These are phyloP conservation scores for Drosophila nigritarsus DNA, from an alignment of 2,888 invertebrate species.

Conservation along the genomic window DNA sequence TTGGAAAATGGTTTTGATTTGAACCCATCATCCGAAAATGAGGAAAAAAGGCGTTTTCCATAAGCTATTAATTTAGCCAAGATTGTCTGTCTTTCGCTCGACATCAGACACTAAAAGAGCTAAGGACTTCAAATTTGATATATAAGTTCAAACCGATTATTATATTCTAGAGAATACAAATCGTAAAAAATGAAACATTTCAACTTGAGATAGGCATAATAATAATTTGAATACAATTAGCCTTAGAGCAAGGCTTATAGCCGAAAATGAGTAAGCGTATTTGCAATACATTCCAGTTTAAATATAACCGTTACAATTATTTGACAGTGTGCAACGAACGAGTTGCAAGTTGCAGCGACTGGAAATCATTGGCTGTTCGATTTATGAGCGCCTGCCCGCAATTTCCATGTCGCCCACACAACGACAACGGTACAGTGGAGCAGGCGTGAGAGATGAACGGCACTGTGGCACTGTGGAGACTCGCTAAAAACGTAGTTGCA, in stretches of 20 bases:
- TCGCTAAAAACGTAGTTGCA: constrained; percentile 10
- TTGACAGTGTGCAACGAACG: constrained; percentile 24
- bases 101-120: no score
- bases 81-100: not conserved
- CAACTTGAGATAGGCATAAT: not conserved
- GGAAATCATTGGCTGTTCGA: constrained; percentile 47
- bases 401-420: constrained; percentile 72
- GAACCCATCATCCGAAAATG: no score
- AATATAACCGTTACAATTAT: not conserved
- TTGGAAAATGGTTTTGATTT: not conserved
- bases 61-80: not conserved
- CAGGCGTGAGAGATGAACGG: not conserved
- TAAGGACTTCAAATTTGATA: not conserved
- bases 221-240: constrained; percentile 4
- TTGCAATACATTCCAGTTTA: not conserved
- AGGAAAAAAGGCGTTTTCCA: no score
- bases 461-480: constrained; percentile 8
- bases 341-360: constrained; percentile 38
- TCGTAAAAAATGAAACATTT: not conserved
- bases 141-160: no score
- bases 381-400: constrained; percentile 66
- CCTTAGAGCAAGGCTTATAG: not conserved
- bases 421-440: constrained; percentile 25
- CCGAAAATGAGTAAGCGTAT: not conserved
- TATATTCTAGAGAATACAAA: not conserved